Percentiles rank a stretch among this genome's conserved stretches.
phyloP scores from a whole-genome alignment of 2,797 vertebrate genomes.

The Gobionotothen gibberifrons region DNA sequence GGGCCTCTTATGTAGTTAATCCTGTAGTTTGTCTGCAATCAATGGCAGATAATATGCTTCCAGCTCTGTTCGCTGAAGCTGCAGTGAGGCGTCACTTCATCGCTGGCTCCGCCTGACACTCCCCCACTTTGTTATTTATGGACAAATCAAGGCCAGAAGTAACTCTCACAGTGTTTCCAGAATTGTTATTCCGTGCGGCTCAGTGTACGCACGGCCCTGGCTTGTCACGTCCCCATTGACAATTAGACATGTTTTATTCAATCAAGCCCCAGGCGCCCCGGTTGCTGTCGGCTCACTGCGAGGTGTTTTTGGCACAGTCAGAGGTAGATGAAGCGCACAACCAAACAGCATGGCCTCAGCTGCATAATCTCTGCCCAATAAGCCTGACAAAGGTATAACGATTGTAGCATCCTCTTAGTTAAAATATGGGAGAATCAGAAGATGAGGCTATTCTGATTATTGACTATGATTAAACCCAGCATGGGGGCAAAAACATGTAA shows the following conservation, averaged over 20 bases:
- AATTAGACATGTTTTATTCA: constrained; percentile 84
- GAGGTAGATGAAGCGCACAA: constrained; percentile 80
- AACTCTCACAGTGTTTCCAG: constrained; percentile 38
- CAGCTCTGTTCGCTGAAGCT: constrained; percentile 21
- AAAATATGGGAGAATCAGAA: constrained; percentile 37
- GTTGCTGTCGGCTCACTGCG: constrained; percentile 55
- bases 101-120: constrained; percentile 21
- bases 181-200: constrained; percentile 60
- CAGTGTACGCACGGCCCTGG: constrained; percentile 23
- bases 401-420: constrained; percentile 54
- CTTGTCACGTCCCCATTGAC: constrained; percentile 66
- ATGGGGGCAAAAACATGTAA: constrained; percentile 43
- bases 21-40: neutral
- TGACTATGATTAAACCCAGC: constrained; percentile 70
- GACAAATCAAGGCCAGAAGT: constrained; percentile 60
- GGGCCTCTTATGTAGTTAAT: neutral
- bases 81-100: constrained; percentile 7
- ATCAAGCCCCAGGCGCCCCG: constrained; percentile 64
- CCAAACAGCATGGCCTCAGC: constrained; percentile 59
- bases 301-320: constrained; percentile 68
- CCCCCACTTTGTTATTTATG: constrained; percentile 59
- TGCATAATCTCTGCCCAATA: constrained; percentile 53
- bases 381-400: constrained; percentile 59
- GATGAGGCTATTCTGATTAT: constrained; percentile 59
- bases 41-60: neutral